These are phyloP conservation scores for Lordiphosa clarofinis DNA, from an alignment of 1,140 invertebrate species.

Conservation along the genomic window DNA sequence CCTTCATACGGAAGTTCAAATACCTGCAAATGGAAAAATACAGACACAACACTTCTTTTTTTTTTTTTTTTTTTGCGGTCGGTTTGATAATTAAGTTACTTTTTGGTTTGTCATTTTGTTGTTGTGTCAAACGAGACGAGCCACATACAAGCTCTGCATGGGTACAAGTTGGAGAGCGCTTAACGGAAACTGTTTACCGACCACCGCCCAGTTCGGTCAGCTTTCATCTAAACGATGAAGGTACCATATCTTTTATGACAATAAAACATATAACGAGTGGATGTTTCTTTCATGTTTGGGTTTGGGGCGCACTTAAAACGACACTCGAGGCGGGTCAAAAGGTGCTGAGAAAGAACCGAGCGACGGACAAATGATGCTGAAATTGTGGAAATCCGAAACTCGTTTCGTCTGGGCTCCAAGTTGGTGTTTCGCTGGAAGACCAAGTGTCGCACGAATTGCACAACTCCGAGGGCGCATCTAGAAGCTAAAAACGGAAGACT, in stretches of 20 bases:
- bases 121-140: constrained; percentile 9
- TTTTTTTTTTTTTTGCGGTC: too few species aligned
- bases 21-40: constrained; percentile 6
- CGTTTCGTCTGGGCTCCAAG: neutral
- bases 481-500: too few species aligned
- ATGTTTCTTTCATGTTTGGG: neutral
- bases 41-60: neutral
- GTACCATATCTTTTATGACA: constrained; percentile 16
- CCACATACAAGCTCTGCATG: constrained; percentile 4
- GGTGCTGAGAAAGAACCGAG: constrained; percentile 16
- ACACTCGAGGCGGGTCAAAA: constrained; percentile 8
- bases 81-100: constrained; percentile 11
- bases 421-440: too few species aligned
- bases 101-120: constrained; percentile 8
- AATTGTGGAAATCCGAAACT: constrained; percentile 11
- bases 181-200: constrained; percentile 6
- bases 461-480: too few species aligned
- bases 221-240: constrained; percentile 10
- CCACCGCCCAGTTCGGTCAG: constrained; percentile 12
- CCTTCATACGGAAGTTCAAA: neutral
- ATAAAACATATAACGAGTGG: constrained; percentile 11
- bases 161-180: neutral
- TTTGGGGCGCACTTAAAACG: too few species aligned
- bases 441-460: too few species aligned
- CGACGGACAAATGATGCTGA: constrained; percentile 9